Conservation (phyloP, 2,113 vertebrate species). For the Coryphaenoides rupestris region DNA sequence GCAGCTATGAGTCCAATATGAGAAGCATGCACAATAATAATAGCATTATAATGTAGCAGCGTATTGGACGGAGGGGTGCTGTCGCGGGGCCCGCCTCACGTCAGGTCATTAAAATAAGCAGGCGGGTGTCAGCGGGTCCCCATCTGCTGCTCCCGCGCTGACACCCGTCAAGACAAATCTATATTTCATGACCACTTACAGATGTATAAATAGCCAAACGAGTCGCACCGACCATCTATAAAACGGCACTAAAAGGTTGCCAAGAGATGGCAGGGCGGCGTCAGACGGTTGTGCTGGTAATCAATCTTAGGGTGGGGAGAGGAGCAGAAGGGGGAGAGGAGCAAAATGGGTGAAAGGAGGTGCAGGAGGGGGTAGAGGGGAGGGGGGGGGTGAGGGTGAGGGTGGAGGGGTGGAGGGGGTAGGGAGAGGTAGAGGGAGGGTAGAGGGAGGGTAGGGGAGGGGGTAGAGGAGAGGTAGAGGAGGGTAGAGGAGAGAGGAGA, state of each 20-base stretch:
- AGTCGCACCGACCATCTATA: constrained; percentile 77
- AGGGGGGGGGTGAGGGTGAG: not conserved
- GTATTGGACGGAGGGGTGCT: constrained; percentile 47
- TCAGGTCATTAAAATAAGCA: constrained; percentile 75
- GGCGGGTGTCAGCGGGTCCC: constrained; percentile 66
- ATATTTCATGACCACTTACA: constrained; percentile 81
- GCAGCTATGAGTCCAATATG: not conserved
- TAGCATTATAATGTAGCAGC: constrained; percentile 51
- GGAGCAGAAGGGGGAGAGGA: constrained; percentile 9
- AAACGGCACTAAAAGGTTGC: constrained; percentile 78
- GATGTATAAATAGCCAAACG: constrained; percentile 82
- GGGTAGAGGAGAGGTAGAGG: constrained; percentile 31
- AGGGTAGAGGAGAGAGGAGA: constrained; percentile 44
- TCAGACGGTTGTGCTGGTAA: constrained; percentile 60
- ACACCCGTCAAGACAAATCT: constrained; percentile 78
- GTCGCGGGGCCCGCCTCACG: constrained; percentile 47
- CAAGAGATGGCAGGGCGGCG: constrained; percentile 68
- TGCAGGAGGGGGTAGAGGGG: constrained; percentile 41
- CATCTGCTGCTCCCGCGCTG: constrained; percentile 54
- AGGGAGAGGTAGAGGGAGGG: constrained; percentile 40
- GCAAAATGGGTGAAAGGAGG: too few species aligned
- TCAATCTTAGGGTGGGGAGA: constrained; percentile 66
- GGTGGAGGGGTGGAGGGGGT: constrained; percentile 24
- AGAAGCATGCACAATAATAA: constrained; percentile 33
- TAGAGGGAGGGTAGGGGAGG: constrained; percentile 46